Base-by-base conservation (phyloP, 2,113 vertebrate species). In the Nothocercus nigrocapillus region DNA sequence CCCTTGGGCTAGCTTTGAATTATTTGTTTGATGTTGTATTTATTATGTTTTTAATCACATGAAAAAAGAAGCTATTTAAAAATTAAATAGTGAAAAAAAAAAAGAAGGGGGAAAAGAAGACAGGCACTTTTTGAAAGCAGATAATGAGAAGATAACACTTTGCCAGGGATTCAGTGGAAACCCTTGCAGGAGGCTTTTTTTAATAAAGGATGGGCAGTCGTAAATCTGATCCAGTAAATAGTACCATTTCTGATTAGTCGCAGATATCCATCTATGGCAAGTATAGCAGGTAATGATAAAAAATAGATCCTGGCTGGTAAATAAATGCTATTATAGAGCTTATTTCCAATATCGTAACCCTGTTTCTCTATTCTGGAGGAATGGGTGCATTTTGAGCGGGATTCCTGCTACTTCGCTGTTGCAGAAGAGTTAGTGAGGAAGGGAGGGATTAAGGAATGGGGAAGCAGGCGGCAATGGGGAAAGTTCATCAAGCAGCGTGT, bases 21-120 rank as follows among this genome's bases (percentile, higher is more conserved):
- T 88, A 93, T 94, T 95, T 96, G 86, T 95, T 94, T 89, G 93
- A 88, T 89, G 77, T 92, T 25, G 7, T 94, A 93, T 94, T 93
- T 96, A 90, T 89, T 95, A 87, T 70, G 73, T 13, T 66, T 95
- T 91, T 92, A 96, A 95, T 86, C 70, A 89, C 74, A 89, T 78
- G 59, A 83, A 93, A 90, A 90, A 94, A 77, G 79, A 90, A 95
- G 80, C 81, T 90, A 56, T 90, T 97, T 96, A 95, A 96, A 95
- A 88, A 91, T 95, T 89, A 90, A 96, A 45, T 63, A 89, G 74
- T 85, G 89, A 67, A 89, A 94, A 95, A 88, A 51, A 13, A 27
- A 56, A 49, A 70, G 90, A 49, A 70, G 89, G 92, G 85, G 59
- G 86, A 88, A 85, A 82, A 89, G 69, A 42, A 89, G 47, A 56